Evolutionary conservation across 2,888 invertebrate species (phyloP).

Genomic region (Automeris io): DNA sequence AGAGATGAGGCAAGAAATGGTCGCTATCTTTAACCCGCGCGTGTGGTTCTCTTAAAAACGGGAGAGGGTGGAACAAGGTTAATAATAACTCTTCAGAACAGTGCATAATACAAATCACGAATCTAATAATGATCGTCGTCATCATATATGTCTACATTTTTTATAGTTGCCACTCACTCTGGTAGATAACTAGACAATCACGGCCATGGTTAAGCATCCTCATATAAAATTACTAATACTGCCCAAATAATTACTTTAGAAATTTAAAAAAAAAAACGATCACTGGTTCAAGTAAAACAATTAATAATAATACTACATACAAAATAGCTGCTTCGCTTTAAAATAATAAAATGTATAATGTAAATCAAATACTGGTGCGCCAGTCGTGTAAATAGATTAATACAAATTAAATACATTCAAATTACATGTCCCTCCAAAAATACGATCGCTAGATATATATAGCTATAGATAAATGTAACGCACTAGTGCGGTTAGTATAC

Average conservation of each 20-base stretch:
- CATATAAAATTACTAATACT: constrained; percentile 60
- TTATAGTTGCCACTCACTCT: too few species aligned
- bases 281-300: constrained; percentile 33
- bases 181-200: too few species aligned
- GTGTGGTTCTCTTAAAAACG: too few species aligned
- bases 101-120: too few species aligned
- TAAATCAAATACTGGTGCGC: constrained; percentile 55
- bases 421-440: constrained; percentile 59
- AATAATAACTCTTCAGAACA: too few species aligned
- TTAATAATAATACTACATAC: constrained; percentile 47
- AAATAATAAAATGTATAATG: constrained; percentile 17
- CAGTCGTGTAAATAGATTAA: constrained; percentile 48
- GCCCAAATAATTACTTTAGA: constrained; percentile 56
- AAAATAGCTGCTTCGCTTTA: constrained; percentile 36
- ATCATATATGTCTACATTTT: too few species aligned
- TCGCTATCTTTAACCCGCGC: too few species aligned
- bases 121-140: too few species aligned
- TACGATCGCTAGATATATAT: constrained; percentile 47
- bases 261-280: constrained; percentile 27
- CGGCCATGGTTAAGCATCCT: constrained; percentile 14
- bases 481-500: constrained; percentile 55
- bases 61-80: too few species aligned
- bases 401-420: constrained; percentile 50
- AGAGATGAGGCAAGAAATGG: too few species aligned
- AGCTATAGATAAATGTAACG: constrained; percentile 26